phyloP scores from a whole-genome alignment of 1,140 invertebrate genomes.

The Temnothorax curvispinosus region DNA sequence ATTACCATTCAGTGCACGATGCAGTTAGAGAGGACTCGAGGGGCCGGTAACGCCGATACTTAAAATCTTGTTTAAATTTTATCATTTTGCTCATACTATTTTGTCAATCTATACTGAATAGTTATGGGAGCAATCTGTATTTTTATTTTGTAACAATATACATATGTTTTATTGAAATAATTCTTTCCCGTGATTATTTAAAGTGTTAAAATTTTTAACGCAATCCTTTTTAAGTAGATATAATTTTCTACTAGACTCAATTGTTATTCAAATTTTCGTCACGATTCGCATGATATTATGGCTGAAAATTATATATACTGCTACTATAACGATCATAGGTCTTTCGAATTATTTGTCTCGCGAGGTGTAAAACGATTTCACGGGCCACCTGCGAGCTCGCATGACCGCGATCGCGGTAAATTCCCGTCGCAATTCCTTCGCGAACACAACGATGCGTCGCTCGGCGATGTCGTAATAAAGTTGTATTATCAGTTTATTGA shows the following conservation, averaged over 20 bases:
- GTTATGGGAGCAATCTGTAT: background rate
- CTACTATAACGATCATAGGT: background rate
- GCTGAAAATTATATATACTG: background rate
- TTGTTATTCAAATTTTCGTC: background rate
- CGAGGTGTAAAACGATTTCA: constrained; percentile 31
- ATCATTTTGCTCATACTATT: background rate
- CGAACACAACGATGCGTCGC: background rate
- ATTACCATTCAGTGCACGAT: constrained; percentile 6
- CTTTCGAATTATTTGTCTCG: background rate
- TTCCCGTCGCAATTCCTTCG: constrained; percentile 17
- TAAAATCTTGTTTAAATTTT: constrained; percentile 5
- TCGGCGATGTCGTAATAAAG: constrained; percentile 47
- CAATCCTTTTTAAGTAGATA: background rate
- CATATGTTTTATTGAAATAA: background rate
- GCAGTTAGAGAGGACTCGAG: background rate
- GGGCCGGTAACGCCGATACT: background rate
- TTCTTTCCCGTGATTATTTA: background rate
- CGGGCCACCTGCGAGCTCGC: background rate
- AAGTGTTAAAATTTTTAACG: background rate
- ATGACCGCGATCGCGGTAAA: constrained; percentile 41
- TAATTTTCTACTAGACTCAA: background rate
- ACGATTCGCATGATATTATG: background rate
- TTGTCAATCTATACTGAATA: background rate
- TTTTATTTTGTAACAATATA: background rate
- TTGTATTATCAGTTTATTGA: constrained; percentile 62